Conservation (phyloP, 92 coral and sea anemone genomes). For the Desmophyllum pertusum region DNA sequence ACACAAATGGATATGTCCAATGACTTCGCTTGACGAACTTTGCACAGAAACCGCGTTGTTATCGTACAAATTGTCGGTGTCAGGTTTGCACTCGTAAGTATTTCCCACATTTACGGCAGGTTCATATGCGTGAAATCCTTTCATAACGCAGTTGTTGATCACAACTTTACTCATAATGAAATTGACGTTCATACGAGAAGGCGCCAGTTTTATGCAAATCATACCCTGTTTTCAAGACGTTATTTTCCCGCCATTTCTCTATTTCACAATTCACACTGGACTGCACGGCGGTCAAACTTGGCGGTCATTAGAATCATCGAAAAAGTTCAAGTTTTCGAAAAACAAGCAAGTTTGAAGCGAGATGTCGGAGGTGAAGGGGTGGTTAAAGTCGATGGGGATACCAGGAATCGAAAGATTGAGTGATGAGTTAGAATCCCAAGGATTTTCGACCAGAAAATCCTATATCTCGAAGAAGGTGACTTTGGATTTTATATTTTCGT, state of each 20-base stretch:
- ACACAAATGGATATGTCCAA: conserved; percentile 32
- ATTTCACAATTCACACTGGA: too few relatives aligned
- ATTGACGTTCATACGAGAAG: too few relatives aligned
- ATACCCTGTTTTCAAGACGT: too few relatives aligned
- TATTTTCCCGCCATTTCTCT: too few relatives aligned
- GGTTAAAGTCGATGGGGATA: conserved; percentile 25
- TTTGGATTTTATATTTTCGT: too few relatives aligned
- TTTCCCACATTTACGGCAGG: conserved; percentile 20
- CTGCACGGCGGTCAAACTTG: too few relatives aligned
- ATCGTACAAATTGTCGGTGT: conserved; percentile 13
- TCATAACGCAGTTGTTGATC: conserved; percentile 44
- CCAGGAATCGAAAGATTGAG: conserved; percentile 30
- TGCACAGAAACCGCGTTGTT: conserved; percentile 29
- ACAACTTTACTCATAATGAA: conserved; percentile 35
- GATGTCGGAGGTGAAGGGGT: conserved; percentile 28
- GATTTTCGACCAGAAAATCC: conserved; percentile 27
- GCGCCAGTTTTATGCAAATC: too few relatives aligned
- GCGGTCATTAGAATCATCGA: too few relatives aligned
- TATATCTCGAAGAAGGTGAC: conserved; percentile 15
- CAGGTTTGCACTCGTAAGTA: conserved; percentile 37
- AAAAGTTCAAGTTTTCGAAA: too few relatives aligned
- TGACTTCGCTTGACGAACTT: conserved; percentile 30
- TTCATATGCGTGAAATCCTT: conserved; percentile 27
- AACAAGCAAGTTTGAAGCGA: too few relatives aligned
- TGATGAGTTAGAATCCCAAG: conserved; percentile 23